These are phyloP conservation scores for Empis stercorea DNA, from an alignment of 2,888 invertebrate genomes.

Conservation along the genomic window DNA sequence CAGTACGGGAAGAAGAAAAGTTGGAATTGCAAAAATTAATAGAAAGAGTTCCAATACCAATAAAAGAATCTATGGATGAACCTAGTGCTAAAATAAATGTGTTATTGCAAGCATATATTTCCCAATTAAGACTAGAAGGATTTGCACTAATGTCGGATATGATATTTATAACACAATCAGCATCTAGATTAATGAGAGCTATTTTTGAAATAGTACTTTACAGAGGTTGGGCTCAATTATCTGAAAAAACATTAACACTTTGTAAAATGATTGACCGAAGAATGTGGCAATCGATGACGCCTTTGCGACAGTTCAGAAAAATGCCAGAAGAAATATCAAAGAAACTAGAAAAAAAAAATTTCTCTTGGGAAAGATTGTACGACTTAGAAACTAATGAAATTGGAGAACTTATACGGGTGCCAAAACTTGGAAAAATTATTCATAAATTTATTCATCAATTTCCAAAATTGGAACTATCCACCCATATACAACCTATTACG, in stretches of 20 bases:
- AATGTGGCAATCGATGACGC: constrained; percentile 99
- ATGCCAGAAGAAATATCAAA: constrained; percentile 95
- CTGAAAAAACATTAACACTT: constrained; percentile 86
- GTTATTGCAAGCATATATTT: constrained; percentile 92
- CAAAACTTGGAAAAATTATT: constrained; percentile 64
- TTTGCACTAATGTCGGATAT: constrained; percentile 98
- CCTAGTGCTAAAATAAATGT: constrained; percentile 91
- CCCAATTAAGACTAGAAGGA: constrained; percentile 93
- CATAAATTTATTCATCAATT: constrained; percentile 83
- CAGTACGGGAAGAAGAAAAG: constrained; percentile 93
- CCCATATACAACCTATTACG: constrained; percentile 97
- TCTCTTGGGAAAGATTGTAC: constrained; percentile 87
- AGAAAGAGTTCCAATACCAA: constrained; percentile 93
- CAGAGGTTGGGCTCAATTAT: constrained; percentile 92
- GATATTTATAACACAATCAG: constrained; percentile 98
- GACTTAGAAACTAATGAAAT: constrained; percentile 96
- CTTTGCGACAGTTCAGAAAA: constrained; percentile 89
- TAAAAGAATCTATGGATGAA: constrained; percentile 97
- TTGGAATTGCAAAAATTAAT: constrained; percentile 84
- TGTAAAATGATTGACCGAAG: constrained; percentile 98
- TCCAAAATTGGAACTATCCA: constrained; percentile 89
- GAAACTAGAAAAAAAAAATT: constrained; percentile 95
- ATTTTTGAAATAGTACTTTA: constrained; percentile 93
- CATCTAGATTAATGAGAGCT: constrained; percentile 85
- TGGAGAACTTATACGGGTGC: constrained; percentile 55